phyloP scores from a whole-genome alignment of 1,140 invertebrate species.

The Dreissena rostriformis region DNA sequence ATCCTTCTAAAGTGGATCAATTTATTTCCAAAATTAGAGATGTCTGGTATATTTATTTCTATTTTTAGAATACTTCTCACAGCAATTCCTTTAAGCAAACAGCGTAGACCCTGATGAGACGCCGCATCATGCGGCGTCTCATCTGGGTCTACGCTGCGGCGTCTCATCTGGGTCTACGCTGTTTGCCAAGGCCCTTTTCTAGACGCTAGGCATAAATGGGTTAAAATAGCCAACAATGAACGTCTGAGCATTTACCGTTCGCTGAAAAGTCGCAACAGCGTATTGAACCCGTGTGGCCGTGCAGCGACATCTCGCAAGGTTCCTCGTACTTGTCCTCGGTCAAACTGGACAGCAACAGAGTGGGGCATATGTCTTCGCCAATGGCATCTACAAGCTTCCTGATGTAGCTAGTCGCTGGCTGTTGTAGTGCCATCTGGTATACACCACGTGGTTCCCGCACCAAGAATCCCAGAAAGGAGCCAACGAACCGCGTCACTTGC shows the following conservation, averaged over 20 bases:
- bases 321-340: conserved; percentile 32
- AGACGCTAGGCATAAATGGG: no score
- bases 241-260: conserved; percentile 18
- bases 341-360: conserved; percentile 24
- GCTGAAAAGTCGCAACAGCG: conserved; percentile 44
- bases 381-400: conserved; percentile 8
- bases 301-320: conserved; percentile 43
- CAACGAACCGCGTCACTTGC: conserved; percentile 41
- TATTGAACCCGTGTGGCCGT: conserved; percentile 39
- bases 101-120: no score
- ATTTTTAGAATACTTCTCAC: no score
- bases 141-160: no score
- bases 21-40: no score
- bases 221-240: no score
- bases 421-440: conserved; percentile 47
- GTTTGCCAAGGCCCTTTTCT: no score
- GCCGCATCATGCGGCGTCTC: no score
- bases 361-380: background rate
- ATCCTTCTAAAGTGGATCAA: no score
- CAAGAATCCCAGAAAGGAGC: conserved; percentile 41
- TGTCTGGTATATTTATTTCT: no score
- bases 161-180: no score
- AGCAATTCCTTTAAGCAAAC: no score
- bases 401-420: background rate
- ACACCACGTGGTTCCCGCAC: conserved; percentile 24